Percentiles rank a stretch among this genome's conserved stretches.
phyloP scores from a whole-genome alignment of 2,888 invertebrate species.

The Flexamia atlantica region DNA sequence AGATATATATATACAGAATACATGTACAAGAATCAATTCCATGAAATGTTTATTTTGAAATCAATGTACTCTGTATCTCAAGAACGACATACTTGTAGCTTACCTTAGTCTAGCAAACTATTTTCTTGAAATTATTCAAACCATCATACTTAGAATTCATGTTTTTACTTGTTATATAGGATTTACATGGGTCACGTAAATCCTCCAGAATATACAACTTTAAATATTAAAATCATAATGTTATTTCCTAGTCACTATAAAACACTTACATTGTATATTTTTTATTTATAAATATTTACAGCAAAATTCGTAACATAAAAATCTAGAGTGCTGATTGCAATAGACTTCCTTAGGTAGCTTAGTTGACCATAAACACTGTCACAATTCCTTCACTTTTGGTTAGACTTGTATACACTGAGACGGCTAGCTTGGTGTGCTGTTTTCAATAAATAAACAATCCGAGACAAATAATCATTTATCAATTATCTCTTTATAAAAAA shows the following conservation, averaged over 20 bases:
- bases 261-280: conserved; percentile 22
- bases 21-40: no score
- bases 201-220: conserved; percentile 4
- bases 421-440: conserved; percentile 14
- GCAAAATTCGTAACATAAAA: background rate
- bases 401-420: background rate
- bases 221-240: background rate
- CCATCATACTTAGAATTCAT: conserved; percentile 14
- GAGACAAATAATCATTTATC: no score
- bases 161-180: background rate
- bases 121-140: background rate
- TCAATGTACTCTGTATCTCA: conserved; percentile 49
- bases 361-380: background rate
- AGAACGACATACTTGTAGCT: conserved; percentile 28
- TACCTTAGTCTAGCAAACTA: conserved; percentile 27
- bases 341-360: background rate
- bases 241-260: conserved; percentile 37
- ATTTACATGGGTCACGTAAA: background rate
- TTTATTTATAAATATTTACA: conserved; percentile 46
- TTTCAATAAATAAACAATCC: background rate
- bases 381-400: conserved; percentile 1
- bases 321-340: conserved; percentile 2
- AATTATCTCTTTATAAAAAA: no score
- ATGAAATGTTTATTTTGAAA: conserved; percentile 38
- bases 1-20: no score